Evolutionary conservation across 2,113 vertebrate species (phyloP).

Genomic region (Cranoglanis bouderius): DNA sequence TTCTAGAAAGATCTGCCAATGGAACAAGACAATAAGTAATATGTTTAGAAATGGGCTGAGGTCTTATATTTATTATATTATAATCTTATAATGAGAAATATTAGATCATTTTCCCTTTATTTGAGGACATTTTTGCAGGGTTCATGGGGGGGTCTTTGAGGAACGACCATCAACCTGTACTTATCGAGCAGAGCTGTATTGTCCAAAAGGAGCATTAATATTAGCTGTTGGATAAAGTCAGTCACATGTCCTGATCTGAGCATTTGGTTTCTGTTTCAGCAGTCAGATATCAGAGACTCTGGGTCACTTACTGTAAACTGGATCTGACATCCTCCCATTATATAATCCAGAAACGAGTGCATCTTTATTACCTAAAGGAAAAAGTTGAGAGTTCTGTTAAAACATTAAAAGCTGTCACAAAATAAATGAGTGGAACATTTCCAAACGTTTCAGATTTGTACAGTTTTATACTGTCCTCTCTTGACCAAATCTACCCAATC

Average conservation of each 20-base stretch:
- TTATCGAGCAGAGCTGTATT: background rate
- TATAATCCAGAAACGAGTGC: conserved; percentile 99
- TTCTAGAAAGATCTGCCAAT: too few relatives aligned
- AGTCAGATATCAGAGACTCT: conserved; percentile 4
- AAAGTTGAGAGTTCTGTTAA: conserved; percentile 23
- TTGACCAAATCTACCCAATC: background rate
- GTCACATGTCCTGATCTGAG: background rate
- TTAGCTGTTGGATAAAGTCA: background rate
- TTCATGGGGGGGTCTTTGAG: background rate
- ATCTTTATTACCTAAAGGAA: conserved; percentile 93
- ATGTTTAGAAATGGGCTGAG: background rate
- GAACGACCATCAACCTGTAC: too few relatives aligned
- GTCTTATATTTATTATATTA: too few relatives aligned
- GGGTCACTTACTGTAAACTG: conserved; percentile 92
- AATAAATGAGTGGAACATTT: background rate
- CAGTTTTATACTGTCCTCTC: background rate
- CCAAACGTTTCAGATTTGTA: background rate
- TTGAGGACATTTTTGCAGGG: background rate
- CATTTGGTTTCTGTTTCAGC: background rate
- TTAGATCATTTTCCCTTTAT: background rate
- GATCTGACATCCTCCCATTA: conserved; percentile 99
- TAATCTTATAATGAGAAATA: background rate
- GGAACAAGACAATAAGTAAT: background rate
- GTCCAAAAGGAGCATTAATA: background rate
- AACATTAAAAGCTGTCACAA: background rate